These are phyloP conservation scores for Hippopotamyrus pictus DNA, from an alignment of 2,797 vertebrate species.

Conservation along the genomic window DNA sequence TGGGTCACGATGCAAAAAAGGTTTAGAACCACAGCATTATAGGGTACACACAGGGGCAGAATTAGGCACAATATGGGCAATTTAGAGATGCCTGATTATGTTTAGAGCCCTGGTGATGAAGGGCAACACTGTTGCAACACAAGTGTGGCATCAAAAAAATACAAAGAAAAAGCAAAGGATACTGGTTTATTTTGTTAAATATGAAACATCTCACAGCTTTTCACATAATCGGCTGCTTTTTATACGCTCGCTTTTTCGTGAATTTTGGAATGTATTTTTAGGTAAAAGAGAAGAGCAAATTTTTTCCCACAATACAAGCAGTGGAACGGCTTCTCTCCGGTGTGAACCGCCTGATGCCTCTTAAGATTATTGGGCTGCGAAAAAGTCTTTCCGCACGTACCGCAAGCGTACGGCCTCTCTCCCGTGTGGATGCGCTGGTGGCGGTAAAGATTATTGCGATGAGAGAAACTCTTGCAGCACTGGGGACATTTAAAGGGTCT, in stretches of 20 bases:
- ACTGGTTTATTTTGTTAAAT: background rate
- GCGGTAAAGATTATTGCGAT: background rate
- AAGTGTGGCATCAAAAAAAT: background rate
- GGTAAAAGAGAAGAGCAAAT: constrained; percentile 5
- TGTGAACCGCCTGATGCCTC: constrained; percentile 5
- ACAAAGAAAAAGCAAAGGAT: background rate
- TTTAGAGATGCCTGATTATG: background rate
- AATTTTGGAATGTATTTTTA: constrained; percentile 11
- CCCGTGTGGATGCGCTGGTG: constrained; percentile 7
- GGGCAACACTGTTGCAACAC: background rate
- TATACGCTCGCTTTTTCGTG: background rate
- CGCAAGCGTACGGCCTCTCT: background rate
- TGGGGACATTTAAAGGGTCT: background rate
- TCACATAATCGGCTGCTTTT: background rate
- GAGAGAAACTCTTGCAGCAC: constrained; percentile 5
- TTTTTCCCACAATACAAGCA: background rate
- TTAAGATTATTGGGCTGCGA: constrained; percentile 6
- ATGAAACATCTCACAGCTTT: background rate
- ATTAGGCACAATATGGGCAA: background rate
- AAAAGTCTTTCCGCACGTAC: background rate
- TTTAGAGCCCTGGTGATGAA: background rate
- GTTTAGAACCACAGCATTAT: background rate
- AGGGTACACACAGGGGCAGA: background rate
- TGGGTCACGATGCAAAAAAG: background rate
- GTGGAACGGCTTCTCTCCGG: background rate